Evolutionary conservation across 2,888 invertebrate genomes (phyloP).

Genomic region (Linnaemya vulpina): DNA sequence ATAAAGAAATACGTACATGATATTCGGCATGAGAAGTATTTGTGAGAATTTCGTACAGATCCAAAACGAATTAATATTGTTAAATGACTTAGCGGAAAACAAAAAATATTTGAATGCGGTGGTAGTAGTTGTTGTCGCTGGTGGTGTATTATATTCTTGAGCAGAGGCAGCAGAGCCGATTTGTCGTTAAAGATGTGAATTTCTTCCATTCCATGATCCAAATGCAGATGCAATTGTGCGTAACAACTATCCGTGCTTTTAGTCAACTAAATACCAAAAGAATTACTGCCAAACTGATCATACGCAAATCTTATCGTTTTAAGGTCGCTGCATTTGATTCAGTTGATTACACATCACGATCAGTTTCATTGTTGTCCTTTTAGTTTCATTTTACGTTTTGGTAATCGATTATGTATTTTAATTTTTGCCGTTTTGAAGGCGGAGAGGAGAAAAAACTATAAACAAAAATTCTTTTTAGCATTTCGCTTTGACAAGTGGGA

Average conservation of each 20-base stretch:
- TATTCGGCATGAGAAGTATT: background rate
- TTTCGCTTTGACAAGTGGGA: slow-evolving; percentile 77
- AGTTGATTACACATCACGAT: slow-evolving; percentile 77
- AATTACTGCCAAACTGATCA: slow-evolving; percentile 22
- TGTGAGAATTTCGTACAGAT: background rate
- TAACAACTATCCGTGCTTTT: slow-evolving; percentile 80
- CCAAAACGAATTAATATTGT: background rate
- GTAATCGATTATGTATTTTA: slow-evolving; percentile 4
- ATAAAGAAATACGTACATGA: background rate
- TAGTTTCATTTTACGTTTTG: slow-evolving; percentile 8
- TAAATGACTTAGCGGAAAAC: background rate
- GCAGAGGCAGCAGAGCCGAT: slow-evolving; percentile 12
- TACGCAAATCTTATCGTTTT: slow-evolving; percentile 63
- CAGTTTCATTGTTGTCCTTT: slow-evolving; percentile 55
- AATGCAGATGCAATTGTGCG: slow-evolving; percentile 77
- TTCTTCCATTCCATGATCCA: slow-evolving; percentile 51
- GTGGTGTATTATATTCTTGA: slow-evolving; percentile 4
- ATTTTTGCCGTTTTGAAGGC: slow-evolving; percentile 22
- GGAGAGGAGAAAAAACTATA: slow-evolving; percentile 68
- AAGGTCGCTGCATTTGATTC: slow-evolving; percentile 57
- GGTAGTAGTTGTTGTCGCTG: background rate
- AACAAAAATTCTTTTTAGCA: slow-evolving; percentile 76
- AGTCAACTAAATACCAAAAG: slow-evolving; percentile 14
- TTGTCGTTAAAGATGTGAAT: slow-evolving; percentile 6
- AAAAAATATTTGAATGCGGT: background rate